phyloP scores from a whole-genome alignment of 2,113 vertebrate genomes.

The Rhegmatorhina hoffmannsi region DNA sequence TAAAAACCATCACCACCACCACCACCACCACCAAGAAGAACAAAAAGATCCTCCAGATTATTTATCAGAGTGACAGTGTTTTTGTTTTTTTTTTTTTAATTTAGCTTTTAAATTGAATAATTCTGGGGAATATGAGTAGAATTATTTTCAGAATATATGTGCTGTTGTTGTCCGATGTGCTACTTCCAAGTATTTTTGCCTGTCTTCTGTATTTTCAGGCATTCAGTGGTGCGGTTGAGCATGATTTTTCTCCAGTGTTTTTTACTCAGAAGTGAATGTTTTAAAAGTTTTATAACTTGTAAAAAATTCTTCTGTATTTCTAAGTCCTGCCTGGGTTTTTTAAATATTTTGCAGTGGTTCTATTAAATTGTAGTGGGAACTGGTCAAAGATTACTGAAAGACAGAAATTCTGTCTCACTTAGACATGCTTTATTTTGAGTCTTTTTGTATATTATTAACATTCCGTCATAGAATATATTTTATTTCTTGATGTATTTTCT shows the following conservation, averaged over 20 bases:
- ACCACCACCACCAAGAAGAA: not conserved
- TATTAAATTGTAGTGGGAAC: not conserved
- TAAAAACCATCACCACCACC: not conserved
- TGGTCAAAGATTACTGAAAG: not conserved
- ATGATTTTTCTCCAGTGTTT: not conserved
- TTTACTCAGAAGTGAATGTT: not conserved
- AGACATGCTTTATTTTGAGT: not conserved
- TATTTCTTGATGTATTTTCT: constrained; percentile 41
- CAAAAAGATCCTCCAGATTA: not conserved
- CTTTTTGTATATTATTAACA: not conserved
- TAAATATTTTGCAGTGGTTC: not conserved
- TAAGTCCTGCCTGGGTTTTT: not conserved
- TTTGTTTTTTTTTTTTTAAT: not conserved
- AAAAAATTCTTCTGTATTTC: not conserved
- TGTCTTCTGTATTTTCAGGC: not conserved
- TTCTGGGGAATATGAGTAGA: not conserved
- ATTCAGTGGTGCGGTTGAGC: not conserved
- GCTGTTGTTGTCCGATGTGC: not conserved
- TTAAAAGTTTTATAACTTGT: not conserved
- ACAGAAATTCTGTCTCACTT: not conserved
- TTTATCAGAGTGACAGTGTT: not conserved
- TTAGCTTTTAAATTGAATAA: not conserved
- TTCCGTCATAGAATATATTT: constrained; percentile 23
- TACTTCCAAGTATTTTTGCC: not conserved
- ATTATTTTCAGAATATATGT: not conserved